These are phyloP conservation scores for Cyrtodaria siliqua DNA, from an alignment of 2,888 invertebrate genomes.

Conservation along the genomic window DNA sequence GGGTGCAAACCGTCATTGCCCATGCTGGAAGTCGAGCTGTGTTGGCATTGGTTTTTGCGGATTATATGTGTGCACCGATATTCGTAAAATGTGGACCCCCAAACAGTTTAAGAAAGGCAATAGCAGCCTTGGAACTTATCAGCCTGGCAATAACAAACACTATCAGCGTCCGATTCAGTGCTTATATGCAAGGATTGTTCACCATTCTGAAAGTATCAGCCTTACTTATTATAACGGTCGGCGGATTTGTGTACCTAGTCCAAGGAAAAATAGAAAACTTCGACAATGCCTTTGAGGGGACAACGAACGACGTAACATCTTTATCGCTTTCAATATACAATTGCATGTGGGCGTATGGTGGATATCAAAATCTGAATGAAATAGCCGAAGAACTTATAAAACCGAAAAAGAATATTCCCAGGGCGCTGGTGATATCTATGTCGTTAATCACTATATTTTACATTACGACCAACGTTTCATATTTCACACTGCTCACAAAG, in stretches of 20 bases:
- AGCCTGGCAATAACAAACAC: slow-evolving; percentile 97
- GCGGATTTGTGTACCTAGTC: slow-evolving; percentile 46
- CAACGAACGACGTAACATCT: slow-evolving; percentile 40
- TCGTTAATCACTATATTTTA: slow-evolving; percentile 43
- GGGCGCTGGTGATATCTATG: slow-evolving; percentile 47
- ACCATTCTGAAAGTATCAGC: slow-evolving; percentile 93
- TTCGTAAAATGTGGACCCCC: slow-evolving; percentile 71
- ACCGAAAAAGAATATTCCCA: slow-evolving; percentile 57
- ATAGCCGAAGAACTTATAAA: slow-evolving; percentile 53
- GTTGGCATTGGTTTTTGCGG: slow-evolving; percentile 85
- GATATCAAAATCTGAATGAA: slow-evolving; percentile 68
- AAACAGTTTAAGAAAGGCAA: slow-evolving; percentile 50
- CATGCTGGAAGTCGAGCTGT: slow-evolving; percentile 83
- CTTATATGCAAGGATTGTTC: slow-evolving; percentile 97
- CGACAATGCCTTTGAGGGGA: slow-evolving; percentile 53
- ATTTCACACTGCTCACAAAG: slow-evolving; percentile 43
- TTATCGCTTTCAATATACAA: slow-evolving; percentile 57
- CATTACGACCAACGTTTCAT: slow-evolving; percentile 52
- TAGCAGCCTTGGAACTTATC: slow-evolving; percentile 83
- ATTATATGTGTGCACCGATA: slow-evolving; percentile 70
- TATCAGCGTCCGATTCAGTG: slow-evolving; percentile 97
- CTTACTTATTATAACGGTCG: slow-evolving; percentile 46
- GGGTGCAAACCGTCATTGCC: slow-evolving; percentile 63
- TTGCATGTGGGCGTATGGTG: slow-evolving; percentile 65
- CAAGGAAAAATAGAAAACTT: slow-evolving; percentile 51